Evolutionary conservation across 2,888 invertebrate genomes (phyloP).

Genomic region (Arctia plantaginis): DNA sequence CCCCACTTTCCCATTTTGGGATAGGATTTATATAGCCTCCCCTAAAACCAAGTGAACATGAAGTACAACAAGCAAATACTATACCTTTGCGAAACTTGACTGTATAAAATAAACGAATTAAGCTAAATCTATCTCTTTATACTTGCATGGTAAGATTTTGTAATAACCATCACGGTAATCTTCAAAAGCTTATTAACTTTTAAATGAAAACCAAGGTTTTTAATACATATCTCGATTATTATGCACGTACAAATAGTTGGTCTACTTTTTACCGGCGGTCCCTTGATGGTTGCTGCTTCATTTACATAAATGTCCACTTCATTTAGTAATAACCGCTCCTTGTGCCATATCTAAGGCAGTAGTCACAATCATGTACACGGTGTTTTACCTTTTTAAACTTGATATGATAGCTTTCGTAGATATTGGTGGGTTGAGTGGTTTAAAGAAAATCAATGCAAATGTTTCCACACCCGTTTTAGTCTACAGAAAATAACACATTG

Average conservation of each 20-base stretch:
- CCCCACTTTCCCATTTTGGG: neutral
- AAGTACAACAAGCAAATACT: slow-evolving; percentile 16
- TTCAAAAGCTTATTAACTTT: slow-evolving; percentile 37
- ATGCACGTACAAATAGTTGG: slow-evolving; percentile 44
- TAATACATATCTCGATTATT: slow-evolving; percentile 36
- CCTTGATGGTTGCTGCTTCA: slow-evolving; percentile 50
- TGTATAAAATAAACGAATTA: slow-evolving; percentile 16
- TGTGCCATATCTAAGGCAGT: slow-evolving; percentile 47
- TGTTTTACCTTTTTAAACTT: slow-evolving; percentile 30
- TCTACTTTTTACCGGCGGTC: slow-evolving; percentile 38
- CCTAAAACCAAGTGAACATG: slow-evolving; percentile 17
- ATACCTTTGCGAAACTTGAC: slow-evolving; percentile 19
- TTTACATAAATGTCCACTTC: slow-evolving; percentile 62
- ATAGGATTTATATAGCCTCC: no score
- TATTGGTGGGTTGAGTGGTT: slow-evolving; percentile 27
- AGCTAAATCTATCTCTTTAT: slow-evolving; percentile 9
- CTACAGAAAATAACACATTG: slow-evolving; percentile 11
- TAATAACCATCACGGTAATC: slow-evolving; percentile 29
- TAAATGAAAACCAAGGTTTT: slow-evolving; percentile 40
- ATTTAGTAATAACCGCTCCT: slow-evolving; percentile 52
- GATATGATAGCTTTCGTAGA: slow-evolving; percentile 29
- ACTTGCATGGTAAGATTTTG: slow-evolving; percentile 2
- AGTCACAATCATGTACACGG: slow-evolving; percentile 37
- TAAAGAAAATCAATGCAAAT: slow-evolving; percentile 32
- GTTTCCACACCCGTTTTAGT: neutral